Percentiles rank a stretch among this genome's conserved stretches.
Evolutionary conservation across 2,797 vertebrate genomes (phyloP).

Genomic region (Liasis olivaceus): DNA sequence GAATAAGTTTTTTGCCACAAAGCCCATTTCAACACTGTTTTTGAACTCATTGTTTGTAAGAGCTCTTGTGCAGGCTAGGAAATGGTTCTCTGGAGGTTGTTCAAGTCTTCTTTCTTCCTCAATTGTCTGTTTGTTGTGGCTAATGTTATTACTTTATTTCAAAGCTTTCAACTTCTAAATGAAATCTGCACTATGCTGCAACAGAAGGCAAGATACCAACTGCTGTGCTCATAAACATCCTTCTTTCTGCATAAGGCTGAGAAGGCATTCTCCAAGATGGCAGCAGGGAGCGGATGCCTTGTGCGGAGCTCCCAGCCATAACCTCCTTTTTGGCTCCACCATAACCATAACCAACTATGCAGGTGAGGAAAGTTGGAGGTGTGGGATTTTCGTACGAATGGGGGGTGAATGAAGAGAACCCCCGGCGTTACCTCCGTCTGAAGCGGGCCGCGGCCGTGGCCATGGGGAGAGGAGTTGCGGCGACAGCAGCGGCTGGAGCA

Average conservation of each 20-base stretch:
- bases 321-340: too few species aligned
- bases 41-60: constrained; percentile 16
- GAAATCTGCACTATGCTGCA: not conserved
- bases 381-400: too few species aligned
- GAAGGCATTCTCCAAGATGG: too few species aligned
- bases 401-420: too few species aligned
- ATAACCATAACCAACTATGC: too few species aligned
- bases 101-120: constrained; percentile 6
- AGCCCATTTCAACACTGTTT: not conserved
- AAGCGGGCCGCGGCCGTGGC: too few species aligned
- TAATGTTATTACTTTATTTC: constrained; percentile 11
- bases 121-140: constrained; percentile 1
- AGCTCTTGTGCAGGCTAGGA: not conserved
- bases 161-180: constrained; percentile 16
- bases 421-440: too few species aligned
- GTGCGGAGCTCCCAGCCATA: too few species aligned
- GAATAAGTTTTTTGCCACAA: not conserved
- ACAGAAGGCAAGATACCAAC: not conserved
- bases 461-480: too few species aligned
- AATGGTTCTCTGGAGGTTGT: not conserved
- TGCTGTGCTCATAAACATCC: not conserved
- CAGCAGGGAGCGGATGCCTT: too few species aligned
- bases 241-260: not conserved
- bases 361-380: too few species aligned
- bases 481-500: too few species aligned